Evolutionary conservation across 2,888 invertebrate species (phyloP), one percentile per base, ranked within the genome.

Genomic region (Ormia ochracea): DNA sequence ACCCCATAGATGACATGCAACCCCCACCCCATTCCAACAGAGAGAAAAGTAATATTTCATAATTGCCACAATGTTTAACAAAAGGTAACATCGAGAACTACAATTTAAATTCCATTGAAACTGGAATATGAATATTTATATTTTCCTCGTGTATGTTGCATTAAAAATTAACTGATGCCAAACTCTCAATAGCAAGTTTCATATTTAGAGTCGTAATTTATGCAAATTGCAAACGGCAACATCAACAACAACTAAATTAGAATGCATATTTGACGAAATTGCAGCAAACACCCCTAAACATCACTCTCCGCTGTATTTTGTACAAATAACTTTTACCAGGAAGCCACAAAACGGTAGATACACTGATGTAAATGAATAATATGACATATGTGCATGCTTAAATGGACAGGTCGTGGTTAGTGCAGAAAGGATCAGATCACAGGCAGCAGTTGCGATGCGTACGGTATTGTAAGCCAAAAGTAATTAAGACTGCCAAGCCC

Each of bases 151-250:
- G 14, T 41, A 14, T 7, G 17, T 56, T 41, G 45, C 48, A 58
- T 65, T 33, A 50, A 56, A 77, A 56, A 58, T 65, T 54, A 76
- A 69, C 66, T 43, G 26, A 38, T 41, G 38, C 33, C 77, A 65
- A 65, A 66, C 74, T 38, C 65, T 41, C 66, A 50, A 58, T 66
- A 50, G 41, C 66, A 23, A 65, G 56, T 52, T 75, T 75, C 33
- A 28, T 33, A 65, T 59, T 72, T 50, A 43, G 45, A 70, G n/a
- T 14, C 10, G 45, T 75, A 79, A 75, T 79, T 75, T 79, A 79
- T 79, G 74, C 79, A 79, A 79, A 79, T 74, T 78, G 54, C 48
- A 56, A 50, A 63, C 26, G 52, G 41, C 63, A 78, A 63, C 50
- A 72, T 45, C 59, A 59, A 65, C 65, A 28, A 28, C 7, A 74